A percentile compares a stretch with the other conserved stretches of the same genome.
Evolutionary conservation across 1,140 invertebrate species (phyloP).

Genomic region (Philopotamus ludificatus): DNA sequence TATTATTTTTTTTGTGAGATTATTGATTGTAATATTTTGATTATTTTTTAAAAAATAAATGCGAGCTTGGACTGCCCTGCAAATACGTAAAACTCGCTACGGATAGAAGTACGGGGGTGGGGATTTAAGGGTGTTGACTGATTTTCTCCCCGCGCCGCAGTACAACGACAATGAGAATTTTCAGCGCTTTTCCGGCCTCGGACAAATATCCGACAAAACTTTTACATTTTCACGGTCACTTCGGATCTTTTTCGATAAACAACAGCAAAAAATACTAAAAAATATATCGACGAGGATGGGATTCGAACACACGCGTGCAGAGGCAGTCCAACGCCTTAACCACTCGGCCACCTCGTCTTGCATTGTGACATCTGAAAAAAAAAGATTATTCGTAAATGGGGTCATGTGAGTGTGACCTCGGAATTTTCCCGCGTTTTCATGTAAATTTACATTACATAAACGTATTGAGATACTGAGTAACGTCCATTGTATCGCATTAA

Average conservation of each 20-base stretch:
- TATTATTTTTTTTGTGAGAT: not conserved
- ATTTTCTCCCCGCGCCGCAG: not conserved
- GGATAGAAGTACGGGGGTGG: no score
- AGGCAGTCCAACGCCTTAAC: slow-evolving; percentile 87
- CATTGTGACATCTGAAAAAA: not conserved
- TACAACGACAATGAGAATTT: slow-evolving; percentile 17
- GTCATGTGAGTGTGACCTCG: not conserved
- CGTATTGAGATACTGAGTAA: not conserved
- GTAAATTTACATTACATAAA: not conserved
- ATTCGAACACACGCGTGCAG: slow-evolving; percentile 83
- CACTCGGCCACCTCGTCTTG: slow-evolving; percentile 83
- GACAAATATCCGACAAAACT: slow-evolving; percentile 13
- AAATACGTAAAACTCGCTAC: no score
- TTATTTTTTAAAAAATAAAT: no score
- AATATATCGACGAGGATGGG: slow-evolving; percentile 71
- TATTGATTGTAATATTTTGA: not conserved
- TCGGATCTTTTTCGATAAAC: not conserved
- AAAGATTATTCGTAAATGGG: not conserved
- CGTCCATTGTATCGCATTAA: not conserved
- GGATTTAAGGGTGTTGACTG: not conserved
- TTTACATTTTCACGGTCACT: slow-evolving; percentile 10
- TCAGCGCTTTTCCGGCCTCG: slow-evolving; percentile 15
- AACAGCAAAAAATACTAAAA: not conserved
- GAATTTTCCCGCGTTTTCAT: not conserved
- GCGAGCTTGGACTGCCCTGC: no score